Percentiles rank a stretch among this genome's conserved stretches.
Evolutionary conservation across 2,797 vertebrate species (phyloP).

Genomic region (Sciurus carolinensis): DNA sequence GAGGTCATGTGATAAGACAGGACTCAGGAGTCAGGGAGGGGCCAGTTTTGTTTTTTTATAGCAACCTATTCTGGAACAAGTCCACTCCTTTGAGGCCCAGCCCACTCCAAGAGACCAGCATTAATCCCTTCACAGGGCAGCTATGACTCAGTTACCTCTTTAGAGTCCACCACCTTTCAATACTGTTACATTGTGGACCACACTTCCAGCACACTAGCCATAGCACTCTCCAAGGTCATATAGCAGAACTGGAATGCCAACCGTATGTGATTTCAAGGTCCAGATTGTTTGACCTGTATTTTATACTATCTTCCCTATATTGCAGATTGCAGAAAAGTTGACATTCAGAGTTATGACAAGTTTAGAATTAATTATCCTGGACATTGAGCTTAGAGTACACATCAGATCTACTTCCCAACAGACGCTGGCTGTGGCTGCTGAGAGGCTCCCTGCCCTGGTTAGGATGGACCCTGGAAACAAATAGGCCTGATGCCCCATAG

Average conservation of each 20-base stretch:
- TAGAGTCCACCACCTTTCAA: background rate
- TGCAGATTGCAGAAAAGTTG: background rate
- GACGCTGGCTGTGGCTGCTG: background rate
- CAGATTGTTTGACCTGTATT: background rate
- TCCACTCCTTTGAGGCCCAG: background rate
- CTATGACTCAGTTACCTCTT: background rate
- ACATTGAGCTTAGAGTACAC: background rate
- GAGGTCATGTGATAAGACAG: background rate
- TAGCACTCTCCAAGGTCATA: background rate
- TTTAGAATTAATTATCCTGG: background rate
- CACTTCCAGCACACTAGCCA: background rate
- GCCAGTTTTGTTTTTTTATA: background rate
- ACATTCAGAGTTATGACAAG: background rate
- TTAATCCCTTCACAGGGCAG: background rate
- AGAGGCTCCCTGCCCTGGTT: background rate
- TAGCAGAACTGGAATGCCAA: background rate
- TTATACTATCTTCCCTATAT: background rate
- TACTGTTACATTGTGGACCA: background rate
- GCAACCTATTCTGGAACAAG: background rate
- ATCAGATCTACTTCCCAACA: background rate
- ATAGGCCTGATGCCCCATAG: background rate
- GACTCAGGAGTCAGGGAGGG: background rate
- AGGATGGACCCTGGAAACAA: background rate
- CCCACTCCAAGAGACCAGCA: background rate
- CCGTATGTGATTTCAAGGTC: background rate